These are phyloP conservation scores for Spodoptera littoralis DNA, from an alignment of 2,888 invertebrate species.

Conservation along the genomic window DNA sequence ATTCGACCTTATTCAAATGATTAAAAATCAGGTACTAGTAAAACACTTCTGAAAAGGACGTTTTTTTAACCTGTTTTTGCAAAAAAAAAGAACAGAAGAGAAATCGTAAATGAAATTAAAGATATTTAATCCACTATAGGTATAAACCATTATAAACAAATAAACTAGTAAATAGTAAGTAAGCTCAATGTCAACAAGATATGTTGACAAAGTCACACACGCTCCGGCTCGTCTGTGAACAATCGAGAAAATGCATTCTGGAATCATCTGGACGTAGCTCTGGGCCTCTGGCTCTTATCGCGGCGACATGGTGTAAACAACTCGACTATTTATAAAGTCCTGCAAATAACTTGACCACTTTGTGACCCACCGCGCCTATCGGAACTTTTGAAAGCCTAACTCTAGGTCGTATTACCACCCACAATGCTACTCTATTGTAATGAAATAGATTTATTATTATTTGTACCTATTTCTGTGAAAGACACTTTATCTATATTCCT, in stretches of 20 bases:
- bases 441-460: not conserved
- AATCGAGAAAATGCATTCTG: constrained; percentile 51
- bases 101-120: too few relatives aligned
- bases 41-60: too few relatives aligned
- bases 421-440: constrained; percentile 24
- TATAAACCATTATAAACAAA: not conserved
- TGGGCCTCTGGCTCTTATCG: constrained; percentile 63
- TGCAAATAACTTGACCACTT: constrained; percentile 65
- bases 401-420: constrained; percentile 46
- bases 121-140: too few relatives aligned
- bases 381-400: constrained; percentile 61
- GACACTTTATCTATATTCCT: too few relatives aligned
- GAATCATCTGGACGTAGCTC: constrained; percentile 59
- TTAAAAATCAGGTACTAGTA: too few relatives aligned
- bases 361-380: constrained; percentile 60
- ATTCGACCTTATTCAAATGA: too few relatives aligned
- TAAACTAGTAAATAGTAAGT: not conserved
- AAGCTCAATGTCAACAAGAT: not conserved
- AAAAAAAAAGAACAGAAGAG: too few relatives aligned
- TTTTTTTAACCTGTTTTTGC: too few relatives aligned
- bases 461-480: too few relatives aligned
- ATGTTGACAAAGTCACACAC: not conserved
- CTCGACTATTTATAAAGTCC: constrained; percentile 67
- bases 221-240: not conserved
- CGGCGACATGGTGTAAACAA: constrained; percentile 73